phyloP scores from a whole-genome alignment of 2,888 invertebrate species.

The Caenorhabditis sinica region DNA sequence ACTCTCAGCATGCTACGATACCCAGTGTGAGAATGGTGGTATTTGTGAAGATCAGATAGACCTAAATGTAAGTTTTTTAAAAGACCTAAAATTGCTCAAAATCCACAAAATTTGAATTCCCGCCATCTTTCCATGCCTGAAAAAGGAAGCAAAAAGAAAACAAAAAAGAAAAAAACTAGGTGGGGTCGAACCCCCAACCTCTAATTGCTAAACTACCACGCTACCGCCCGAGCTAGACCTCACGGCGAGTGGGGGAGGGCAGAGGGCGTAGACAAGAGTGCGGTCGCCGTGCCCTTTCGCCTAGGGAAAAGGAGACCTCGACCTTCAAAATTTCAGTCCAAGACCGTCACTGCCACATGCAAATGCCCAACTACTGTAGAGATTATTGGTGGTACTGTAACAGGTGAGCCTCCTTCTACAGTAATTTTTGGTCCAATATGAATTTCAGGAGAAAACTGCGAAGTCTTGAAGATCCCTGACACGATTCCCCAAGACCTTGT shows the following conservation, averaged over 20 bases:
- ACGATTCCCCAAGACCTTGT: slow-evolving; percentile 8
- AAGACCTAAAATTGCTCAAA: not conserved
- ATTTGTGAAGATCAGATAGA: slow-evolving; percentile 53
- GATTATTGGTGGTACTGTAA: slow-evolving; percentile 36
- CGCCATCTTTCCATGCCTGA: not conserved
- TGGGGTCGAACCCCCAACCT: not conserved
- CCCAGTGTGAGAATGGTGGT: slow-evolving; percentile 59
- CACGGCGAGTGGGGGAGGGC: too few relatives aligned
- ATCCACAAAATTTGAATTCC: not conserved
- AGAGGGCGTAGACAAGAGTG: too few relatives aligned
- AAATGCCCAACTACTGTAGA: slow-evolving; percentile 61
- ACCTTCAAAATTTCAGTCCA: slow-evolving; percentile 12
- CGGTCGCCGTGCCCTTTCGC: not conserved
- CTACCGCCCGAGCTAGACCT: slow-evolving; percentile 8
- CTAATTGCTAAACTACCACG: not conserved
- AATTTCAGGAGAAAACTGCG: slow-evolving; percentile 61
- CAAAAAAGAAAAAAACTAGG: not conserved
- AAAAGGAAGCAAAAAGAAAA: too few relatives aligned
- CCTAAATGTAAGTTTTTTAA: slow-evolving; percentile 16
- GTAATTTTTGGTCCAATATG: not conserved
- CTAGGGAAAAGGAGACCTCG: not conserved
- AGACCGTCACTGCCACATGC: slow-evolving; percentile 64
- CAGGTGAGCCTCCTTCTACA: slow-evolving; percentile 17
- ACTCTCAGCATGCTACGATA: slow-evolving; percentile 61
- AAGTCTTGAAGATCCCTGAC: slow-evolving; percentile 30